These are phyloP conservation scores for Semnornis frantzii DNA, from an alignment of 2,113 vertebrate genomes.

Conservation along the genomic window DNA sequence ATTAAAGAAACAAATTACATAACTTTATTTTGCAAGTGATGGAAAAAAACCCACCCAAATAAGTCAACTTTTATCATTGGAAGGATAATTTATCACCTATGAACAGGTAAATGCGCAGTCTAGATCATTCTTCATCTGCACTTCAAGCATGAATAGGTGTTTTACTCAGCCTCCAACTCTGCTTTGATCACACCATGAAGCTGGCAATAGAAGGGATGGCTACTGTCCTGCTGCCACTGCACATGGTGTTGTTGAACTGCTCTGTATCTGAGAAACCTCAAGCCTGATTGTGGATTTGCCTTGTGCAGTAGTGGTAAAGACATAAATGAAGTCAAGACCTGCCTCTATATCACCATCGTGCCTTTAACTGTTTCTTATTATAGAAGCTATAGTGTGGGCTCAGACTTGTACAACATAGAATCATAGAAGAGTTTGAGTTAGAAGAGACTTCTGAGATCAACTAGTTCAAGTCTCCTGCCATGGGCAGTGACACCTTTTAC, in stretches of 20 bases:
- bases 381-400: neutral
- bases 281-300: neutral
- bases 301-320: neutral
- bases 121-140: neutral
- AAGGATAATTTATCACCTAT: neutral
- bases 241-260: neutral
- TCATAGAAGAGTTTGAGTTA: too few relatives aligned
- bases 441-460: too few relatives aligned
- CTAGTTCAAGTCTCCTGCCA: too few relatives aligned
- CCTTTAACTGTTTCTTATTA: neutral
- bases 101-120: neutral
- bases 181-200: neutral
- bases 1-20: neutral
- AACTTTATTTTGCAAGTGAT: neutral
- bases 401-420: too few relatives aligned
- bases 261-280: neutral
- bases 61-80: neutral
- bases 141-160: neutral
- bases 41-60: neutral
- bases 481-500: too few relatives aligned
- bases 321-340: neutral
- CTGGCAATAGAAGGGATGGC: neutral
- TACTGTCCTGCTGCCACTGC: neutral
- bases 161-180: neutral
- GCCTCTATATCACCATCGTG: neutral